These are phyloP conservation scores for Megalurothrips usitatus DNA, from an alignment of 2,888 invertebrate genomes.

Conservation along the genomic window DNA sequence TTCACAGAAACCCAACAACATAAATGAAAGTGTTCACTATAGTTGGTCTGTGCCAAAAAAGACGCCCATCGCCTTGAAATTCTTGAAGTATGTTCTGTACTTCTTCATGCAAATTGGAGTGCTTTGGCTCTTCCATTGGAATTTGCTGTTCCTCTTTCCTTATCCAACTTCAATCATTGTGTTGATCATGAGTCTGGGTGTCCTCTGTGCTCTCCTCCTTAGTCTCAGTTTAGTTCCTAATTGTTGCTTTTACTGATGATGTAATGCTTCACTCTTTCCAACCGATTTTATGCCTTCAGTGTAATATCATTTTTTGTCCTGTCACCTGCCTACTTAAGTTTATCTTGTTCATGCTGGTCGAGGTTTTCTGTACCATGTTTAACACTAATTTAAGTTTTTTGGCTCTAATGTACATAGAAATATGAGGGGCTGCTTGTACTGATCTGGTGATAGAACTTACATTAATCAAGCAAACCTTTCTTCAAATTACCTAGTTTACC, in stretches of 20 bases:
- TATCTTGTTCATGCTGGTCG: too few relatives aligned
- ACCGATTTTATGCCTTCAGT: too few relatives aligned
- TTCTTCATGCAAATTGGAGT: constrained; percentile 1
- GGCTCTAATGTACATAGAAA: too few relatives aligned
- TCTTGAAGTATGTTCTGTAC: neutral
- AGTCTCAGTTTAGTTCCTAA: neutral
- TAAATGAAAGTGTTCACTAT: neutral
- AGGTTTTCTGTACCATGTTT: too few relatives aligned
- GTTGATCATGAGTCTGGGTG: neutral
- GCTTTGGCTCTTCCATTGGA: neutral
- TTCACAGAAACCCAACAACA: neutral
- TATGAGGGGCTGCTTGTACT: too few relatives aligned
- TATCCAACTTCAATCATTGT: constrained; percentile 6
- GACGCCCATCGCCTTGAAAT: neutral
- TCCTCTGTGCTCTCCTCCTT: neutral
- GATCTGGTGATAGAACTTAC: too few relatives aligned
- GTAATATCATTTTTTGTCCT: neutral
- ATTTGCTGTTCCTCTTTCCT: neutral
- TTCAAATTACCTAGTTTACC: too few relatives aligned
- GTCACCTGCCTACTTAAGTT: neutral
- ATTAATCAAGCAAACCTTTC: too few relatives aligned
- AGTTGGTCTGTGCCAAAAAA: neutral
- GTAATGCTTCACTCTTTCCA: too few relatives aligned
- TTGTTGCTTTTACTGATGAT: neutral
- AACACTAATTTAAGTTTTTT: too few relatives aligned